phyloP scores from a whole-genome alignment of 2,888 invertebrate genomes.

The Tiliacea citrago region DNA sequence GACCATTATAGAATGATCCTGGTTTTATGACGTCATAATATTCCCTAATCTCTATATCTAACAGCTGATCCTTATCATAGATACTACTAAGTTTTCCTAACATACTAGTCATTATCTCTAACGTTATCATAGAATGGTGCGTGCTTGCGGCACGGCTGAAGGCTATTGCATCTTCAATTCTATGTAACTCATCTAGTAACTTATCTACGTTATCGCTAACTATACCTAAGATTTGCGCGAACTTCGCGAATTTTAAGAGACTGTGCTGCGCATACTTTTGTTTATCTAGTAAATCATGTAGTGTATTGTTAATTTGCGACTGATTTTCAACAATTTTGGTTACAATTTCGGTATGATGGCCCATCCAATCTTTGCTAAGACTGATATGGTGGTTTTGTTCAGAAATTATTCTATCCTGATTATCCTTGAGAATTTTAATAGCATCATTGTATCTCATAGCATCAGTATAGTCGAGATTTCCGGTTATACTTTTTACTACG shows the following conservation, averaged over 20 bases:
- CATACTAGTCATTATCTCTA: neutral
- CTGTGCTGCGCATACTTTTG: neutral
- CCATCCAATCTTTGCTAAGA: neutral
- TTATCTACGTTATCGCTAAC: conserved; percentile 4
- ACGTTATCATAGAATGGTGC: neutral
- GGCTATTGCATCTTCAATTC: neutral
- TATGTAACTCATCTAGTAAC: neutral
- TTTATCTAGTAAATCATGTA: neutral
- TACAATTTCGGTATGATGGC: neutral
- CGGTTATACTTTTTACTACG: neutral
- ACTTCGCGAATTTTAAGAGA: neutral
- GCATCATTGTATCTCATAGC: neutral
- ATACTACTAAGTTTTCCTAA: neutral
- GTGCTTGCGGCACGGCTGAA: neutral
- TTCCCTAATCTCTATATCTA: neutral
- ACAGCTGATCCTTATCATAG: neutral
- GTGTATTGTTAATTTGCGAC: neutral
- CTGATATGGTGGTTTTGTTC: neutral
- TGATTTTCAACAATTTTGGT: neutral
- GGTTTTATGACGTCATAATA: neutral
- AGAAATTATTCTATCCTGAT: neutral
- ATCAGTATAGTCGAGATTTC: neutral
- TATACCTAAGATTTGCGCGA: conserved; percentile 3
- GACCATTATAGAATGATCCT: neutral
- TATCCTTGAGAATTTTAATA: conserved; percentile 1